These are phyloP conservation scores for Emydura subglobosa DNA, from an alignment of 2,113 vertebrate genomes.

Conservation along the genomic window DNA sequence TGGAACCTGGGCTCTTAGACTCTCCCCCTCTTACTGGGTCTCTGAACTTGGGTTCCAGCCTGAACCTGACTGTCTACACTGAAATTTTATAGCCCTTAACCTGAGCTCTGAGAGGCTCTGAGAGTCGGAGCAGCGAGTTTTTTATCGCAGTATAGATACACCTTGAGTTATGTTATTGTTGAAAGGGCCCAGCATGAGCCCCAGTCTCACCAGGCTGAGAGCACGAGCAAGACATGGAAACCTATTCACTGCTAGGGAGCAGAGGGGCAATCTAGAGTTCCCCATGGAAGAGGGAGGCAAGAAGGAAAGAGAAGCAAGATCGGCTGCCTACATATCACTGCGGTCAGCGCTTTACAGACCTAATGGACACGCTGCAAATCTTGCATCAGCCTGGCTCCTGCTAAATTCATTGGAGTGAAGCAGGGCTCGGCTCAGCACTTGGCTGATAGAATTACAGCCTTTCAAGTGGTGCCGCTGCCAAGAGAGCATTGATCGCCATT, in stretches of 20 bases:
- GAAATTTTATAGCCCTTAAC: background rate
- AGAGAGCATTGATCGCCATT: background rate
- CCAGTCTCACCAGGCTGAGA: no score
- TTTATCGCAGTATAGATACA: no score
- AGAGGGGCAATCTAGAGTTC: background rate
- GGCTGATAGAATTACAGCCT: background rate
- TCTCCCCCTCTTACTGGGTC: background rate
- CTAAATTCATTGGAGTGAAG: background rate
- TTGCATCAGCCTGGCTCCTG: fast-evolving
- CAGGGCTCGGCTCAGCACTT: fast-evolving
- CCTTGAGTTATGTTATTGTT: background rate
- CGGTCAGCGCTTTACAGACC: background rate
- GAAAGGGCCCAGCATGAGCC: no score
- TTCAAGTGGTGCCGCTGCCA: background rate
- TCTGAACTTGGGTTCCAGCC: background rate
- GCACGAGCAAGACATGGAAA: background rate
- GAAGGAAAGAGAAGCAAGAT: background rate
- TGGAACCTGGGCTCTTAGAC: background rate
- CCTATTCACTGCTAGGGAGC: background rate
- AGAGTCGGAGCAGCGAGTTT: no score
- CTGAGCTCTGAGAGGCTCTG: background rate
- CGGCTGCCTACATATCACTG: background rate
- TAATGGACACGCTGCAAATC: fast-evolving
- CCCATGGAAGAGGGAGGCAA: background rate
- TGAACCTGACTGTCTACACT: background rate